These are phyloP conservation scores for Papilio elwesi DNA, from an alignment of 2,888 invertebrate genomes.

Conservation along the genomic window DNA sequence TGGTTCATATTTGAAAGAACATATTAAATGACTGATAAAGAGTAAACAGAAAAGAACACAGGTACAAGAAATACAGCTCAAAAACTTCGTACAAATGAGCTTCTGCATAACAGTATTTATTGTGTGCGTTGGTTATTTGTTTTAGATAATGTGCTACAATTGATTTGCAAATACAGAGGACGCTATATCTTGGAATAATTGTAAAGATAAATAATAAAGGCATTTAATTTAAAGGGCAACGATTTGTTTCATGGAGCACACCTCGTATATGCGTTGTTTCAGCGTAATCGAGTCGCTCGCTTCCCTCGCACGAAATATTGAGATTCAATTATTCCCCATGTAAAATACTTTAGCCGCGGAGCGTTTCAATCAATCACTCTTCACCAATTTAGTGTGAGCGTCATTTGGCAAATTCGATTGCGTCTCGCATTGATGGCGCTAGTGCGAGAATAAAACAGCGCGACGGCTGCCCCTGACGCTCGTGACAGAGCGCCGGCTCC, in stretches of 20 bases:
- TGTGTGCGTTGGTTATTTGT: too few relatives aligned
- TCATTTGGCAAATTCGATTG: conserved; percentile 80
- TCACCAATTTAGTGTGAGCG: conserved; percentile 76
- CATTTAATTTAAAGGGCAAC: conserved; percentile 14
- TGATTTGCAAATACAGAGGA: too few relatives aligned
- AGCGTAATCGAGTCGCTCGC: conserved; percentile 41
- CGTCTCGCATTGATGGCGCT: conserved; percentile 69
- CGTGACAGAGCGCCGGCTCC: conserved; percentile 66
- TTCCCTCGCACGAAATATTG: conserved; percentile 61
- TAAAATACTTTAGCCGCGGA: conserved; percentile 67
- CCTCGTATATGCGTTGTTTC: conserved; percentile 18
- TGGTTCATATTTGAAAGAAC: too few relatives aligned
- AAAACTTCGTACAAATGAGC: too few relatives aligned
- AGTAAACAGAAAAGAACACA: too few relatives aligned
- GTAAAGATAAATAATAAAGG: background rate
- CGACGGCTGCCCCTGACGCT: conserved; percentile 74
- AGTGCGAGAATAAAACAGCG: conserved; percentile 75
- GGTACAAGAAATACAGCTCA: too few relatives aligned
- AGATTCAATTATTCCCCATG: conserved; percentile 68
- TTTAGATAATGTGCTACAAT: too few relatives aligned
- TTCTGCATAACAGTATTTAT: too few relatives aligned
- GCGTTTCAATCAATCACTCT: conserved; percentile 78
- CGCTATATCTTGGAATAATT: too few relatives aligned
- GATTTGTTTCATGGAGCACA: conserved; percentile 9
- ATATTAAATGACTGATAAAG: too few relatives aligned